Percentiles rank a stretch among this genome's conserved stretches.
Evolutionary conservation across 2,888 invertebrate genomes (phyloP).

Genomic region (Microctonus hyperodae): DNA sequence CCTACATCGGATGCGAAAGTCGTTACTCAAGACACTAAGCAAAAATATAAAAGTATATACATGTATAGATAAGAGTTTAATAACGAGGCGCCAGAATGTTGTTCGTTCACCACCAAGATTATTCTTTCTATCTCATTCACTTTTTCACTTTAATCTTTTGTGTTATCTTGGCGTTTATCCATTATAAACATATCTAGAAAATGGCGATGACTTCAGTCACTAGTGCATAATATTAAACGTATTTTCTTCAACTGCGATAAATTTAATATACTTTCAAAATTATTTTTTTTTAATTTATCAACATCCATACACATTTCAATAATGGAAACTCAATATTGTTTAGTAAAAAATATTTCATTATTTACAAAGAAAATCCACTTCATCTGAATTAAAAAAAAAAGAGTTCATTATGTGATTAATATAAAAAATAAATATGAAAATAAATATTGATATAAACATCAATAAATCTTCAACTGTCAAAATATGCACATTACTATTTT

Average conservation of each 20-base stretch:
- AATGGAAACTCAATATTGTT: too few relatives aligned
- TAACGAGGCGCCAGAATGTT: not conserved
- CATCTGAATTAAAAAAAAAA: too few relatives aligned
- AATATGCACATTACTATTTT: too few relatives aligned
- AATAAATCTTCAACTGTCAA: too few relatives aligned
- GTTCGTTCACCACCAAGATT: not conserved
- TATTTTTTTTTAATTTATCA: too few relatives aligned
- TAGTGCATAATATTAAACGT: not conserved
- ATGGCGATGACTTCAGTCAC: conserved; percentile 29
- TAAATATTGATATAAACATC: too few relatives aligned
- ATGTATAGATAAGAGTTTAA: not conserved
- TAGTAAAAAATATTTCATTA: too few relatives aligned
- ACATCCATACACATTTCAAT: too few relatives aligned
- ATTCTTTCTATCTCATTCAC: not conserved
- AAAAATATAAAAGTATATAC: not conserved
- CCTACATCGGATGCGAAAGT: conserved; percentile 18
- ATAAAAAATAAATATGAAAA: too few relatives aligned
- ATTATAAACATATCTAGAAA: conserved; percentile 32
- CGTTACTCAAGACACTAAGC: conserved; percentile 29
- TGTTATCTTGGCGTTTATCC: conserved; percentile 29
- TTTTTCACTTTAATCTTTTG: not conserved
- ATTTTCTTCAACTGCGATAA: not conserved
- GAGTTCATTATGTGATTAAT: too few relatives aligned
- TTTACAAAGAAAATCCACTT: too few relatives aligned
- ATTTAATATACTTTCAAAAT: conserved; percentile 1